Conservation (phyloP, 2,888 invertebrate species). For the Hyposoter dolosus region DNA sequence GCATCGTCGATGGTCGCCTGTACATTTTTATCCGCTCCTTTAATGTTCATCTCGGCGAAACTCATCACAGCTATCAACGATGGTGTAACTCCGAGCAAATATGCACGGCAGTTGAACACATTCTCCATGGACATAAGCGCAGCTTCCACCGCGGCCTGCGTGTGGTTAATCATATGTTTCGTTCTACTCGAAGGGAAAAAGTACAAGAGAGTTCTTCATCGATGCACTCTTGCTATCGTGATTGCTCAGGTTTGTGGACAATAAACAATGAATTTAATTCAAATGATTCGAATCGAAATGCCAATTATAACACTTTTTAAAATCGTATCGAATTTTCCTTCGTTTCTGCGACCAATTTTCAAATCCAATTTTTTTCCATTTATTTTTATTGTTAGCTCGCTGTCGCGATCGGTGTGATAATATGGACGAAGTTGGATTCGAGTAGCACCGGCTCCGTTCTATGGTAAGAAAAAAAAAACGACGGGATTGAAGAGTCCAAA, state of each 20-base stretch:
- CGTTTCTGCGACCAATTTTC: not conserved
- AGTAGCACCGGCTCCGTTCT: slow-evolving; percentile 72
- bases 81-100: slow-evolving; percentile 89
- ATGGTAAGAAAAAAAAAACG: slow-evolving; percentile 74
- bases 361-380: not conserved
- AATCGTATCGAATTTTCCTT: not conserved
- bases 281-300: not conserved
- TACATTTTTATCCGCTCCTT: slow-evolving; percentile 96
- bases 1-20: slow-evolving; percentile 97
- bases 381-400: slow-evolving; percentile 71
- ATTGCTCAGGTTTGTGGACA: slow-evolving; percentile 90
- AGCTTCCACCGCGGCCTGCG: slow-evolving; percentile 90
- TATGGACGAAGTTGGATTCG: slow-evolving; percentile 80
- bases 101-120: slow-evolving; percentile 90
- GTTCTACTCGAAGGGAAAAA: slow-evolving; percentile 88
- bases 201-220: slow-evolving; percentile 92
- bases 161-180: slow-evolving; percentile 93
- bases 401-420: slow-evolving; percentile 79
- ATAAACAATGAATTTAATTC: not conserved
- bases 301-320: not conserved
- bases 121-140: slow-evolving; percentile 95
- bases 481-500: not conserved
- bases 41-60: slow-evolving; percentile 98
- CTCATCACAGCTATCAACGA: slow-evolving; percentile 87
- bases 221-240: slow-evolving; percentile 91